Evolutionary conservation across 1,140 invertebrate genomes (phyloP), one percentile per base, ranked within the genome.

Genomic region (Aphaenogaster rudis): DNA sequence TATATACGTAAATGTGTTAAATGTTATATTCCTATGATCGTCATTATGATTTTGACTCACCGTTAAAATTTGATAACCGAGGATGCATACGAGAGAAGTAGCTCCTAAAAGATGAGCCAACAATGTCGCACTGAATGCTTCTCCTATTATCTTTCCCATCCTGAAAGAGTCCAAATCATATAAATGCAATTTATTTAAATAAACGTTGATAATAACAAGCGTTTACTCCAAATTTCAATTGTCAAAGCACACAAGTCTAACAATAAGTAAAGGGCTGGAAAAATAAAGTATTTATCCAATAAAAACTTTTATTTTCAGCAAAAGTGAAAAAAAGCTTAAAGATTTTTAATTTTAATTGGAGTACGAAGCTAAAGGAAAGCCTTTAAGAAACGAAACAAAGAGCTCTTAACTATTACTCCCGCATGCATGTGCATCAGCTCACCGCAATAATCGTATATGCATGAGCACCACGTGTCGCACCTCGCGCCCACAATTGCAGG

Each of bases 51-150:
- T 11, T 39, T 57, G 5, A 81, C 86, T 67, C 86, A 94, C 94
- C 88, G 79, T 88, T 64, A 95, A 89, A 36, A 94, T 88, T 92
- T 94, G 93, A 71, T 92, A 94, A 59, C 94, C 93, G 5, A 94
- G 79, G 9, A 94, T 93, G 71, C 93, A 94, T 0, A 94, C 50
- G 6, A 94, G 89, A 21, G 88, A 84, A 21, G 93, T 93, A 0
- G 92, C 91, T 67, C 91, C 91, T 13, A 94, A 74, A 33, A 94
- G 87, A 78, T 94, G 93, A 6, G 85, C 88, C 28, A 94, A 59
- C 28, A 94, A 78, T 11, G 88, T 94, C n/a, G 88, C 79, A 78
- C 89, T 93, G 42, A 94, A 94, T 17, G 91, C 91, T 63, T 93
- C 67, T 67, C 90, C 48, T 71, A 94, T 88, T 2, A 42, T 54